Conservation (phyloP, 2,113 vertebrate species). For the Planiliza haematocheilus region DNA sequence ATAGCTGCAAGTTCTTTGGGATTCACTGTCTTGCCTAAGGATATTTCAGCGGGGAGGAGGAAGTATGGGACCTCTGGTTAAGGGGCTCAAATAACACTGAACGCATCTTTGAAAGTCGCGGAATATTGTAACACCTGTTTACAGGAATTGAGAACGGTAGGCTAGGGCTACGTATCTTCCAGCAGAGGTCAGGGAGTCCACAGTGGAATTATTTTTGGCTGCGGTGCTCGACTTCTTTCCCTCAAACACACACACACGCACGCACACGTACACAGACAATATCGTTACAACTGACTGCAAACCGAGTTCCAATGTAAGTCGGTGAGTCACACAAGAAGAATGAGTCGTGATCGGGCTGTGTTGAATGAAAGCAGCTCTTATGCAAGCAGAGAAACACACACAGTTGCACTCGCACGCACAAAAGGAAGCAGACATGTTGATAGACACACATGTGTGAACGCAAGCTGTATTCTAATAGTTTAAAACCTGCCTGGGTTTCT, state of each 20-base stretch:
- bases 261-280: no score
- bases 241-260: slow-evolving; percentile 10
- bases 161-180: background rate
- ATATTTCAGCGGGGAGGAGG: background rate
- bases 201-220: slow-evolving; percentile 40
- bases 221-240: slow-evolving; percentile 18
- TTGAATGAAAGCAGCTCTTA: slow-evolving; percentile 67
- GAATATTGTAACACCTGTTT: background rate
- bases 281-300: slow-evolving; percentile 33
- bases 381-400: slow-evolving; percentile 38
- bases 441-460: background rate
- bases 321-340: slow-evolving; percentile 68
- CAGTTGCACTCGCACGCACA: background rate
- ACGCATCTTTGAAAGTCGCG: background rate
- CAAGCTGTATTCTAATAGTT: background rate
- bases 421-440: slow-evolving; percentile 20
- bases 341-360: slow-evolving; percentile 64
- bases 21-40: slow-evolving; percentile 4
- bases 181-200: slow-evolving; percentile 8
- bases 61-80: background rate
- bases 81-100: background rate
- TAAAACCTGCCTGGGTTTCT: slow-evolving; percentile 6
- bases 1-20: background rate
- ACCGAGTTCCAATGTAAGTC: slow-evolving; percentile 33
- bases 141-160: slow-evolving; percentile 13